Conservation (phyloP, 1,140 invertebrate genomes). For the Cydia splendana region DNA sequence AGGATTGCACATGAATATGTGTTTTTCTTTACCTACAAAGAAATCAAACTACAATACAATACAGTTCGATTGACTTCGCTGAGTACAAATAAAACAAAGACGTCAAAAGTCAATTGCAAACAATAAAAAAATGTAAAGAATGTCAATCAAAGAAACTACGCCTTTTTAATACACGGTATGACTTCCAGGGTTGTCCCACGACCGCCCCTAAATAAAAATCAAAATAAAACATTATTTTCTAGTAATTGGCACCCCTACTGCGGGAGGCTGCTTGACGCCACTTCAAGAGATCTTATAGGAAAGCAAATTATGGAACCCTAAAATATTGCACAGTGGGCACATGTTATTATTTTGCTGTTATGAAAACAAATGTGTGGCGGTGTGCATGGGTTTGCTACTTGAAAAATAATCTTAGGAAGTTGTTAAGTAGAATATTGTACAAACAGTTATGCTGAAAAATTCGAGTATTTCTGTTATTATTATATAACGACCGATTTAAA, state of each 20-base stretch:
- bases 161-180: constrained; percentile 71
- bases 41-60: neutral
- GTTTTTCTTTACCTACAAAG: neutral
- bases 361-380: constrained; percentile 39
- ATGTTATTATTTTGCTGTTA: constrained; percentile 58
- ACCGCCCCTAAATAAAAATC: constrained; percentile 76
- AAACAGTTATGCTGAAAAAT: too few species aligned
- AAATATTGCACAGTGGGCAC: constrained; percentile 48
- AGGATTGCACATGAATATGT: neutral
- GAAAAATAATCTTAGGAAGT: neutral
- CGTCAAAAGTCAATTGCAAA: constrained; percentile 64
- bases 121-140: constrained; percentile 68
- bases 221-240: constrained; percentile 73
- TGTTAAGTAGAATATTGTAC: too few species aligned
- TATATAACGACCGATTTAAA: too few species aligned
- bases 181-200: constrained; percentile 74
- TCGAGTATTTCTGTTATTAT: too few species aligned
- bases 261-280: constrained; percentile 56
- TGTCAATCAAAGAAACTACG: constrained; percentile 73
- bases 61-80: too few species aligned
- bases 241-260: constrained; percentile 73
- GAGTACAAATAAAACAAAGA: constrained; percentile 39
- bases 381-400: constrained; percentile 38
- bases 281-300: constrained; percentile 73
- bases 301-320: constrained; percentile 55